Evolutionary conservation across 1,140 invertebrate genomes (phyloP).

Genomic region (Trissolcus basalis): DNA sequence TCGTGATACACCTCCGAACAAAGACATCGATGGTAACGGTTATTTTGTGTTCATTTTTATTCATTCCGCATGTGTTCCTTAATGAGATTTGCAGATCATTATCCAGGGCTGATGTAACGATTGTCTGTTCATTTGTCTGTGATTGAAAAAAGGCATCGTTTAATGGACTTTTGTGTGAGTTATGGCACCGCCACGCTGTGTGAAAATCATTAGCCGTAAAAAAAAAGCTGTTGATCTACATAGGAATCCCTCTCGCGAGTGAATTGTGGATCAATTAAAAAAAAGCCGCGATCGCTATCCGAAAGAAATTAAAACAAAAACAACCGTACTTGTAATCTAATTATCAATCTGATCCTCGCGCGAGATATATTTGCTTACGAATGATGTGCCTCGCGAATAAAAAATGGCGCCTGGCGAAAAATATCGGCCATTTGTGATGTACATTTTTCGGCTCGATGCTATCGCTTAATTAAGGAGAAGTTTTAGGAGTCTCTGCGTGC

Average conservation of each 20-base stretch:
- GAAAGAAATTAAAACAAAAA: conserved; percentile 18
- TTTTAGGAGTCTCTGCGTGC: conserved; percentile 8
- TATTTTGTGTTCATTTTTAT: conserved; percentile 52
- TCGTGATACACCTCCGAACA: conserved; percentile 45
- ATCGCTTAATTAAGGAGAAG: conserved; percentile 31
- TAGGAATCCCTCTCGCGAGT: conserved; percentile 39
- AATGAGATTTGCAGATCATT: conserved; percentile 55
- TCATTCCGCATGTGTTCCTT: conserved; percentile 46
- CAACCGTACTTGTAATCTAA: conserved; percentile 37
- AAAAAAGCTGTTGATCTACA: conserved; percentile 43
- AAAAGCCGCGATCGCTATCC: conserved; percentile 39
- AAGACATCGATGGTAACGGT: conserved; percentile 53
- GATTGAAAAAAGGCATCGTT: conserved; percentile 51
- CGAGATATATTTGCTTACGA: conserved; percentile 30
- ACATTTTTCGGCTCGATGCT: conserved; percentile 17
- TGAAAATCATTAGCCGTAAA: conserved; percentile 53
- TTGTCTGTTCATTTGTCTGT: conserved; percentile 56
- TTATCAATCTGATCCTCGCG: conserved; percentile 41
- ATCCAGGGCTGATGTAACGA: conserved; percentile 46
- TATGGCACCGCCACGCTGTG: conserved; percentile 29
- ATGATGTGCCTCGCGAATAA: conserved; percentile 29
- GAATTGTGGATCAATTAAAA: conserved; percentile 55
- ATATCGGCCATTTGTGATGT: conserved; percentile 21
- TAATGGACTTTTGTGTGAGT: conserved; percentile 54
- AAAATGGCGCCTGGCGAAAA: not conserved